These are phyloP conservation scores for Brienomyrus longianalis DNA, from an alignment of 2,113 vertebrate genomes.

Conservation along the genomic window DNA sequence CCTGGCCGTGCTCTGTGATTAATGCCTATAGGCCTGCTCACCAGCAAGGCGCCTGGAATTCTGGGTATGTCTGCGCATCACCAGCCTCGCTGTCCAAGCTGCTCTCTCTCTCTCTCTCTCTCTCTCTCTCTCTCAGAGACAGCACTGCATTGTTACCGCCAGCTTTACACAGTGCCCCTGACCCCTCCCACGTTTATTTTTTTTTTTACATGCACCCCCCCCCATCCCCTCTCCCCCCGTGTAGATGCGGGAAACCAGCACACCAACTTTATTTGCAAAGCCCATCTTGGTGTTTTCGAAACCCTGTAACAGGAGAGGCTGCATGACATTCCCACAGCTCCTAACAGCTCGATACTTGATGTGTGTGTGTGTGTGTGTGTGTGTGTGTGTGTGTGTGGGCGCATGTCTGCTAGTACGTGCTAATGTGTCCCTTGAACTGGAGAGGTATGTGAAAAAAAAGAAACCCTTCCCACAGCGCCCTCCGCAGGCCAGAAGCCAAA, in stretches of 20 bases:
- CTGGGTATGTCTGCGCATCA: neutral
- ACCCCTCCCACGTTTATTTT: constrained; percentile 1
- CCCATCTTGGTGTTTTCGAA: constrained; percentile 11
- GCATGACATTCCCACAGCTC: neutral
- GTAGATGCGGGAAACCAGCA: constrained; percentile 3
- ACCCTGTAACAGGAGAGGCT: neutral
- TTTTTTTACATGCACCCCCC: constrained; percentile 17
- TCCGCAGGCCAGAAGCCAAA: neutral
- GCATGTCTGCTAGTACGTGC: neutral
- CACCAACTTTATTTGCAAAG: constrained; percentile 18
- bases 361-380: neutral
- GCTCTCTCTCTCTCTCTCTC: constrained; percentile 9
- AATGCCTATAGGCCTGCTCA: neutral
- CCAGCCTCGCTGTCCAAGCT: neutral
- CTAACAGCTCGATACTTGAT: neutral
- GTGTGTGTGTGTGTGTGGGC: neutral
- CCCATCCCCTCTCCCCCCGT: constrained; percentile 8
- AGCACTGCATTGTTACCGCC: neutral
- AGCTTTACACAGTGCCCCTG: constrained; percentile 12
- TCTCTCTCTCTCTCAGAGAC: constrained; percentile 4
- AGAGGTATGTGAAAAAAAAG: neutral
- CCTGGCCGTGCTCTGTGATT: constrained; percentile 12
- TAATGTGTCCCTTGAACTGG: neutral
- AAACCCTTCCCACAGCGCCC: neutral
- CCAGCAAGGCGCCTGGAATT: neutral